phyloP scores from a whole-genome alignment of 2,888 invertebrate species.

The Ormyrus labotus region DNA sequence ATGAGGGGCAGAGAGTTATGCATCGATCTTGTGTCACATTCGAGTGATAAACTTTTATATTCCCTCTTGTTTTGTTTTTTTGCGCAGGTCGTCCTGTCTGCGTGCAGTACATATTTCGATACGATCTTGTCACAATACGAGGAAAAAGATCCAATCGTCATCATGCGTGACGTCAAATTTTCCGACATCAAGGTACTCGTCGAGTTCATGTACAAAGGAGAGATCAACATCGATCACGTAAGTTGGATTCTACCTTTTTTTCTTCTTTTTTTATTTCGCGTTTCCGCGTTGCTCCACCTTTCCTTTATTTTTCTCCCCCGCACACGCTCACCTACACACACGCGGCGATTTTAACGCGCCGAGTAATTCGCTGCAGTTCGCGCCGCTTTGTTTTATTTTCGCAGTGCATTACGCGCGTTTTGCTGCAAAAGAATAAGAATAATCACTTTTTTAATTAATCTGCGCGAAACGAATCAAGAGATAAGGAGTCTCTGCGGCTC shows the following conservation, averaged over 20 bases:
- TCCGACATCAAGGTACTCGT: constrained; percentile 92
- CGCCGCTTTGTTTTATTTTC: not conserved
- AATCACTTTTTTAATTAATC: no score
- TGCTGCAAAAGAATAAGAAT: not conserved
- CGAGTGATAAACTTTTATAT: constrained; percentile 50
- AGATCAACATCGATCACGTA: constrained; percentile 95
- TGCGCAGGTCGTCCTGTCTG: constrained; percentile 88
- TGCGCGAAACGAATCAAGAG: no score
- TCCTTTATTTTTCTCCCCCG: not conserved
- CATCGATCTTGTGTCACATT: constrained; percentile 45
- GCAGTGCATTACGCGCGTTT: not conserved
- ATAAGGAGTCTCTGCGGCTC: no score
- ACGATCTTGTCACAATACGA: constrained; percentile 88
- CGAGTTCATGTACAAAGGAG: constrained; percentile 97
- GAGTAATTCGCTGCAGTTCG: no score
- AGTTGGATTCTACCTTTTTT: constrained; percentile 72
- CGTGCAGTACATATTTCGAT: constrained; percentile 95
- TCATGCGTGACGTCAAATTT: constrained; percentile 93
- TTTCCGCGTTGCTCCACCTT: no score
- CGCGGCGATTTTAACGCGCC: no score
- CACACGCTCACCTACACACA: no score
- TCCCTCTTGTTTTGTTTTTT: constrained; percentile 57
- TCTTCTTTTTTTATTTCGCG: not conserved
- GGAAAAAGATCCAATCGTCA: constrained; percentile 88
- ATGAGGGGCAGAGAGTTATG: not conserved